Evolutionary conservation across 64 coral and sea anemone species (phyloP).

Genomic region (Cladopsammia gracilis): DNA sequence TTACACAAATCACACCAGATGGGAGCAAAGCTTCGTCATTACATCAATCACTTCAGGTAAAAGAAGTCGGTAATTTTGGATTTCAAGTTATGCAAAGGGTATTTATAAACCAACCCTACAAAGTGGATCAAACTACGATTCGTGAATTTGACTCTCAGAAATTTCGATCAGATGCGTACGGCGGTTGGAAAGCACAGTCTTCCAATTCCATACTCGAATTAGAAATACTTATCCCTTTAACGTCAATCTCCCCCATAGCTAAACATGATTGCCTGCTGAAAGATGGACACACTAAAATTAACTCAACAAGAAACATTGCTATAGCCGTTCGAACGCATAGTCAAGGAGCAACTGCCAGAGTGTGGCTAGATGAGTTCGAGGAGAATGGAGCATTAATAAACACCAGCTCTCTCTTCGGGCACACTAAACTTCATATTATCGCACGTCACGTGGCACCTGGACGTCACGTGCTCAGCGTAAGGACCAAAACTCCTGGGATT

Average conservation of each 20-base stretch:
- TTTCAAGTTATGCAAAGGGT: not conserved
- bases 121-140: not conserved
- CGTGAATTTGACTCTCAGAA: not conserved
- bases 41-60: not conserved
- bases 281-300: not conserved
- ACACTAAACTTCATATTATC: slow-evolving; percentile 13
- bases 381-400: slow-evolving; percentile 1
- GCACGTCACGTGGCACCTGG: not conserved
- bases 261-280: not conserved
- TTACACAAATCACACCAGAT: slow-evolving; percentile 25
- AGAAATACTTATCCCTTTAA: not conserved
- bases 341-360: not conserved
- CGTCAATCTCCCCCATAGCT: not conserved
- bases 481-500: slow-evolving; percentile 1
- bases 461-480: slow-evolving; percentile 4
- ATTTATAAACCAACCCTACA: not conserved
- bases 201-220: not conserved
- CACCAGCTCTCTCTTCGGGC: not conserved
- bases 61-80: slow-evolving; percentile 1
- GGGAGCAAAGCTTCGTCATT: not conserved
- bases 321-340: slow-evolving; percentile 11
- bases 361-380: slow-evolving; percentile 21
- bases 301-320: not conserved
- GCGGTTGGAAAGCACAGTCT: not conserved
- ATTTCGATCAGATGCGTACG: slow-evolving; percentile 3